Evolutionary conservation across 2,888 invertebrate genomes (phyloP), one percentile per base, ranked within the genome.

Genomic region (Unio delphinus): DNA sequence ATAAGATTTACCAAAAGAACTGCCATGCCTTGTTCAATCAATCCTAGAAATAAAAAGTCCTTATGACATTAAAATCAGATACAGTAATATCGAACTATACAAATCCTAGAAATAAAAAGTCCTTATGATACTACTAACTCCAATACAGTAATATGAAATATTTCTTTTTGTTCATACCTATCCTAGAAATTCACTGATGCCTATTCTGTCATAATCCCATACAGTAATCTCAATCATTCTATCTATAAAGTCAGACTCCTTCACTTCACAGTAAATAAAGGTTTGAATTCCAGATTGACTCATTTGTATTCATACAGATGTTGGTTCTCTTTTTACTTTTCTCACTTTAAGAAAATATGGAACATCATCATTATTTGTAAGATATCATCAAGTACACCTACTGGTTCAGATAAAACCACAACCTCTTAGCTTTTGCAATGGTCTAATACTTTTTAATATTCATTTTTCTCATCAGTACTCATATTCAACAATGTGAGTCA

Each of bases 221-320:
- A 99, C 95, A 45, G 98, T 98, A 73, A 99, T 94, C 92, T 99
- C 98, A 79, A 99, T 92, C 81, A 95, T 94, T 83, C 97, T 93
- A 81, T 95, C 94, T 87, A 94, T 94, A 79, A 99, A 92, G 88
- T 98, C 98, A 30, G 95, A 93, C 84, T 96, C 93, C 81, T 97
- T 93, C 82, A 99, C 92, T 67, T 96, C 95, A 78, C 95, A 94
- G 91, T 98, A 99, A 74, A 96, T 93, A 91, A 99, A 99, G 30
- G 95, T 95, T 91, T 99, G n/a, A 97, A 90, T 97, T 97, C 99
- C 99, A 99, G 87, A 95, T 93, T 15, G 99, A 99, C 85, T 98
- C 97, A 84, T 95, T 94, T 67, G 97, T 98, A 90, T 95, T 96
- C 65, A 95, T 95, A 82, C 98, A 92, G n/a, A 98, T 97, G 90